Conservation (phyloP, 2,888 invertebrate genomes). For the Stenurella melanura region DNA sequence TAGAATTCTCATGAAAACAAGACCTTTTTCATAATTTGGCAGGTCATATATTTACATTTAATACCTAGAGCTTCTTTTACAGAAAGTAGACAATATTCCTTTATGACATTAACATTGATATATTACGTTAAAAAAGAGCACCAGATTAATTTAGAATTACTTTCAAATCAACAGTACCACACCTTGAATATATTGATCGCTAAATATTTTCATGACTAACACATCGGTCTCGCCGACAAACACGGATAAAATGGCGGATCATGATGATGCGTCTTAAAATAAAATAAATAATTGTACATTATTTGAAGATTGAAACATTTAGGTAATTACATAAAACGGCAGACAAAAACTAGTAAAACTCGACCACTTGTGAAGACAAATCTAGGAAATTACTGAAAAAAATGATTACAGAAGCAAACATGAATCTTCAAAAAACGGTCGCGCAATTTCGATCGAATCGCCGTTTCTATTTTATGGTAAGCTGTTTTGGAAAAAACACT, state of each 20-base stretch:
- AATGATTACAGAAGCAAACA: slow-evolving; percentile 4
- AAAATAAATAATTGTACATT: not conserved
- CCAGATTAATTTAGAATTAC: too few relatives aligned
- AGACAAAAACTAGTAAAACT: not conserved
- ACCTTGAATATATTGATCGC: slow-evolving; percentile 7
- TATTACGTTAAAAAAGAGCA: too few relatives aligned
- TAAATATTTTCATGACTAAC: not conserved
- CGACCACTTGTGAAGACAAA: not conserved
- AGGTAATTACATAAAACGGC: not conserved
- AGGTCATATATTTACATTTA: too few relatives aligned
- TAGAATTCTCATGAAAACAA: too few relatives aligned
- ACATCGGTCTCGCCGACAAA: not conserved
- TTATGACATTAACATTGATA: too few relatives aligned
- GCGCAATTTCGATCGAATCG: slow-evolving; percentile 4
- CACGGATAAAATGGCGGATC: slow-evolving; percentile 31
- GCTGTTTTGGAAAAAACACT: not conserved
- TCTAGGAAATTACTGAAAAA: not conserved
- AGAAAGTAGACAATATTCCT: too few relatives aligned
- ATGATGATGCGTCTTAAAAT: slow-evolving; percentile 27
- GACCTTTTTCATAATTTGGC: too few relatives aligned
- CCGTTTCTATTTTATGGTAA: not conserved
- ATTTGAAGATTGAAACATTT: not conserved
- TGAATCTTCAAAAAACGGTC: not conserved
- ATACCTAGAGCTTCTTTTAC: too few relatives aligned
- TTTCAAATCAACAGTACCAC: not conserved